phyloP scores from a whole-genome alignment of 2,797 vertebrate species.

The Poecilia wingei region DNA sequence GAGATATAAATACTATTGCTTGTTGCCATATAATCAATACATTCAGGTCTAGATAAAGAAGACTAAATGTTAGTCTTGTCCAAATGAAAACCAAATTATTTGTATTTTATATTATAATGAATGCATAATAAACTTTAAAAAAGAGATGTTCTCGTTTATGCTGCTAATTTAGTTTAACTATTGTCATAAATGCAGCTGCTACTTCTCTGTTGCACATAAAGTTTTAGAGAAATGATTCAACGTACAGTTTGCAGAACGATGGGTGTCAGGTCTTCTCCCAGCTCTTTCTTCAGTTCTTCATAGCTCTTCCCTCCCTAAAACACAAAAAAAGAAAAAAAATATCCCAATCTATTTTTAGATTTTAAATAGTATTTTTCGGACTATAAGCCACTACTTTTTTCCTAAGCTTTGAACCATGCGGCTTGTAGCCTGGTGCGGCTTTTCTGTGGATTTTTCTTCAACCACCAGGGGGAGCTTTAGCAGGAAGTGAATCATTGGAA shows the following conservation, averaged over 20 bases:
- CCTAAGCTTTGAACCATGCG: too few relatives aligned
- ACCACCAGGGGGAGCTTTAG: too few relatives aligned
- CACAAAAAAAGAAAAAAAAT: neutral
- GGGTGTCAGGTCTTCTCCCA: conserved; percentile 76
- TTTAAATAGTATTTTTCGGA: too few relatives aligned
- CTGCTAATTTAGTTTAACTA: neutral
- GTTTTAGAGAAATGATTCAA: conserved; percentile 9
- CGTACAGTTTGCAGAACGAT: conserved; percentile 73
- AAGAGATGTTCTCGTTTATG: neutral
- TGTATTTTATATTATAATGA: neutral
- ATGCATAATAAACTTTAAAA: neutral
- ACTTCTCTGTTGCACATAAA: neutral
- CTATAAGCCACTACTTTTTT: too few relatives aligned
- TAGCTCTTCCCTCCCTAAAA: conserved; percentile 87
- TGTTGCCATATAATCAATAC: neutral
- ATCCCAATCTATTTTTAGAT: too few relatives aligned
- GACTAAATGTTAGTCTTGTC: neutral
- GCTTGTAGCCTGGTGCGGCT: too few relatives aligned
- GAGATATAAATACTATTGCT: neutral
- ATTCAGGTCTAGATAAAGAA: neutral
- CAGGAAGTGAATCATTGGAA: too few relatives aligned
- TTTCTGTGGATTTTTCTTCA: too few relatives aligned
- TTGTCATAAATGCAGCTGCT: neutral
- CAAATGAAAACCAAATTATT: neutral
- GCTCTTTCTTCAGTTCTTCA: conserved; percentile 86